Evolutionary conservation across 2,113 vertebrate genomes (phyloP).

Genomic region (Sorex araneus): DNA sequence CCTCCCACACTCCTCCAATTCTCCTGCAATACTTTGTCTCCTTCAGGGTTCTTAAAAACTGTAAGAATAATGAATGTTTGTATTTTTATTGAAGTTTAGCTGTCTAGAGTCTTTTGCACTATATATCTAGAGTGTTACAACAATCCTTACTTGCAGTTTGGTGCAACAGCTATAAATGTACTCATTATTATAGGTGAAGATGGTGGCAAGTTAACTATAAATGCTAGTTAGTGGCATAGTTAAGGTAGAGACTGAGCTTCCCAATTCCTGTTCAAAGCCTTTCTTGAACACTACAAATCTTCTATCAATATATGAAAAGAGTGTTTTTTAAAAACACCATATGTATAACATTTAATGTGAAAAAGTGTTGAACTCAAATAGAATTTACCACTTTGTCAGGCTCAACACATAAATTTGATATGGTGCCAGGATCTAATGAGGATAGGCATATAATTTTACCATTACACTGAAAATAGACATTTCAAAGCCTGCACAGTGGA

Average conservation of each 20-base stretch:
- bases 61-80: not conserved
- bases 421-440: conserved; percentile 76
- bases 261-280: conserved; percentile 19
- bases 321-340: conserved; percentile 62
- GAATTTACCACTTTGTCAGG: conserved; percentile 72
- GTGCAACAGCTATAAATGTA: no score
- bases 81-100: not conserved
- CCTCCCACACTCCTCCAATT: not conserved
- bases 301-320: conserved; percentile 54
- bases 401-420: conserved; percentile 73
- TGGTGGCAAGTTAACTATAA: not conserved
- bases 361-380: conserved; percentile 60
- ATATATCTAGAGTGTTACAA: not conserved
- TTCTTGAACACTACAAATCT: conserved; percentile 63
- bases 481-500: conserved; percentile 66
- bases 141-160: not conserved
- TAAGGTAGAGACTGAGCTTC: not conserved
- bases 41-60: not conserved
- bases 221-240: not conserved
- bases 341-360: conserved; percentile 68
- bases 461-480: conserved; percentile 77
- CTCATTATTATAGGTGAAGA: not conserved
- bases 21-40: not conserved
- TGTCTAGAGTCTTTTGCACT: not conserved
- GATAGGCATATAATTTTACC: conserved; percentile 73